Evolutionary conservation across 1,140 invertebrate species (phyloP), one percentile per base, ranked within the genome.

Genomic region (Diuraphis noxia): DNA sequence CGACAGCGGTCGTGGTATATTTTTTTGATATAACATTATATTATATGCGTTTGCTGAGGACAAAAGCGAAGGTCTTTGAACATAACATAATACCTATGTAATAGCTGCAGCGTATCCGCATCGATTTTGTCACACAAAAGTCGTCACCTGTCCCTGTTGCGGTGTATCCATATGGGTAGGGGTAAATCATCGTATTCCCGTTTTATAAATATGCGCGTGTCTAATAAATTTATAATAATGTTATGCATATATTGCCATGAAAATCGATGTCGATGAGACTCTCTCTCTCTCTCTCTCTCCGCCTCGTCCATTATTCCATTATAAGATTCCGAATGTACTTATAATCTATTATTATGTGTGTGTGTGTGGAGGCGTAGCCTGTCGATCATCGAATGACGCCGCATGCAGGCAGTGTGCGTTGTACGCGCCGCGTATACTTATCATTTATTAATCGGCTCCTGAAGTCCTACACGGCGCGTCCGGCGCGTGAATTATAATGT

Each of bases 71-170:
- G 30, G 30, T 72, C 13, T 72, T 72, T n/a, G n/a, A 17, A 10
- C 17, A n/a, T n/a, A 49, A 63, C 6, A 7, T n/a, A n/a, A 30
- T 56, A 56, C 13, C 10, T 6, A n/a, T 72, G 56, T 63, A 72
- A 72, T n/a, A n/a, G 56, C 30, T n/a, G 10, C n/a, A 30, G 52
- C 30, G 56, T n/a, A n/a, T 72, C 56, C n/a, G 30, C 1, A 1
- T 72, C 56, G 56, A 72, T n/a, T 72, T n/a, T n/a, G 56, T 72
- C 56, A 72, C 56, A n/a, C 56, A 72, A 72, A 72, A 72, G 56
- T 72, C 56, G 56, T 17, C 56, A n/a, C 6, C n/a, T 17, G 56
- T n/a, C 56, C 56, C 56, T 72, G 30, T 13, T 25, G 4, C 10
- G 13, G n/a, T n/a, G n/a, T n/a, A n/a, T n/a, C n/a, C n/a, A n/a